A percentile compares a stretch with the other conserved stretches of the same genome.
Evolutionary conservation across 2,113 vertebrate species (phyloP).

Genomic region (Myotis lucifugus): DNA sequence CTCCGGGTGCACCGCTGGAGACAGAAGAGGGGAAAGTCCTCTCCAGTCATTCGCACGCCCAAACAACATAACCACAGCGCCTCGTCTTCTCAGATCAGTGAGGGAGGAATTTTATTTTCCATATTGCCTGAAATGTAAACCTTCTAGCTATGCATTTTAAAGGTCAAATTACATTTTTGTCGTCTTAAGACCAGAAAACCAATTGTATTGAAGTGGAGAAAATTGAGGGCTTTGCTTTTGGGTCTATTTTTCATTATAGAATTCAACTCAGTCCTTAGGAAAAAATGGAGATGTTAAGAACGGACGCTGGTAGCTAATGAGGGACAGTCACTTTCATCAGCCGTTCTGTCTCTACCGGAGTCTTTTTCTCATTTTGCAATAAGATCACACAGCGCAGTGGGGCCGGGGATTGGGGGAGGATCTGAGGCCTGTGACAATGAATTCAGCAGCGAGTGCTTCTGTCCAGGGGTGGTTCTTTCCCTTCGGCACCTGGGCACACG

Average conservation of each 20-base stretch:
- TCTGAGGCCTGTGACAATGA: not conserved
- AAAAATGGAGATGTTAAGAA: constrained; percentile 59
- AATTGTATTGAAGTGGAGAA: constrained; percentile 52
- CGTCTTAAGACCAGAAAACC: constrained; percentile 58
- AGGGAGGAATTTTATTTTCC: not conserved
- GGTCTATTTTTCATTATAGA: constrained; percentile 52
- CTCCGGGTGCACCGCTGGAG: not conserved
- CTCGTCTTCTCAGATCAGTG: not conserved
- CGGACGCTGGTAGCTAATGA: constrained; percentile 25
- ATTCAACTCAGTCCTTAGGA: constrained; percentile 42
- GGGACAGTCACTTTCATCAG: constrained; percentile 18
- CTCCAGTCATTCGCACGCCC: not conserved
- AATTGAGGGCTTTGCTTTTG: constrained; percentile 48
- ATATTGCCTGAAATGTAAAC: constrained; percentile 35
- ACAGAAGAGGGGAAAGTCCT: not conserved
- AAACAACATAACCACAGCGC: not conserved
- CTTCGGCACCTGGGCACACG: not conserved
- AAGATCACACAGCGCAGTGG: not conserved
- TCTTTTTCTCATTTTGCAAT: constrained; percentile 58
- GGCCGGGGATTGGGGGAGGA: not conserved
- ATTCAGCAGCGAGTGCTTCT: not conserved
- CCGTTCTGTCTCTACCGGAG: constrained; percentile 21
- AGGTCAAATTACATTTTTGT: constrained; percentile 65
- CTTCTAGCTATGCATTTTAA: constrained; percentile 54
- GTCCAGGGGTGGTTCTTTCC: not conserved